These are phyloP conservation scores for Malurus elegans DNA, from an alignment of 2,113 vertebrate genomes.

Conservation along the genomic window DNA sequence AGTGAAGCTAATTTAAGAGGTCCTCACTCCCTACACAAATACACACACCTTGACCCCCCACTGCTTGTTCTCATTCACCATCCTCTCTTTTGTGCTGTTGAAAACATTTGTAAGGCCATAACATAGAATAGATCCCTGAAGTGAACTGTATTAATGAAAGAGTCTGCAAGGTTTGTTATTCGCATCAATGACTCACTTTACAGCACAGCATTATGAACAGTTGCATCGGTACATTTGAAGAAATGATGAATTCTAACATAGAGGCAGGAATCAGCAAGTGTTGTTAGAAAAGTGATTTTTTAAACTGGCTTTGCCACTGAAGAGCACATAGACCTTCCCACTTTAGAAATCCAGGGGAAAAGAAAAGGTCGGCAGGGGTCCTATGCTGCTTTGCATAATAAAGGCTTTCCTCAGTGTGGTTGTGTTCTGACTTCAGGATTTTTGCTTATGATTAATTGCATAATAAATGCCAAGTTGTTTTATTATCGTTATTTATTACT, in stretches of 20 bases:
- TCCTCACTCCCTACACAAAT: not conserved
- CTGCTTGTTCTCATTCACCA: not conserved
- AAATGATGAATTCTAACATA: not conserved
- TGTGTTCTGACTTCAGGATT: not conserved
- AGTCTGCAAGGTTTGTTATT: conserved; percentile 6
- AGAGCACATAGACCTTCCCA: not conserved
- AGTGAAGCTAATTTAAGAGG: conserved; percentile 1
- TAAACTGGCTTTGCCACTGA: not conserved
- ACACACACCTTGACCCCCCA: not conserved
- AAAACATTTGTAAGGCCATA: conserved; percentile 1
- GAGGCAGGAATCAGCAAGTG: not conserved
- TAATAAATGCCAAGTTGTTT: not conserved
- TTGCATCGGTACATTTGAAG: not conserved
- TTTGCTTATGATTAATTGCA: not conserved
- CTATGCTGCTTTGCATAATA: not conserved
- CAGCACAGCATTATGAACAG: not conserved
- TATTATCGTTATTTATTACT: not conserved
- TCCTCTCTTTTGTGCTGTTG: not conserved
- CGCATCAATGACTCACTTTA: not conserved
- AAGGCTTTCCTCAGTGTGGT: not conserved
- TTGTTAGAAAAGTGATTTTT: not conserved
- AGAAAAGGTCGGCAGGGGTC: not conserved
- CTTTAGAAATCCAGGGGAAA: not conserved
- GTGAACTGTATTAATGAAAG: not conserved
- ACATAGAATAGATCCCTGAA: not conserved